Evolutionary conservation across 2,113 vertebrate species (phyloP).

Genomic region (Ondatra zibethicus): DNA sequence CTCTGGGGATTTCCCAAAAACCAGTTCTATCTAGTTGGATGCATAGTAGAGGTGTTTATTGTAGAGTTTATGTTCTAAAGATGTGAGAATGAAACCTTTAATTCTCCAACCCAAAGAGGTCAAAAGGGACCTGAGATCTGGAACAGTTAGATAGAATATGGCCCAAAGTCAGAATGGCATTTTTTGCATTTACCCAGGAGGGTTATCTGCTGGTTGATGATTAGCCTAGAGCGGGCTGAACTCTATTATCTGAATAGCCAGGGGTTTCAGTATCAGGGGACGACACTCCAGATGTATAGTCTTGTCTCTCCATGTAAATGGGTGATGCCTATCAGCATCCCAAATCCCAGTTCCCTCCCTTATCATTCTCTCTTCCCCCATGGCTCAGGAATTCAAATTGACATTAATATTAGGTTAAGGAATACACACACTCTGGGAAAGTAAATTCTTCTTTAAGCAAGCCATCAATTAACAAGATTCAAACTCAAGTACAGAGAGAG

Average conservation of each 20-base stretch:
- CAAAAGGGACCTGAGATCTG: not conserved
- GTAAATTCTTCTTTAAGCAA: slow-evolving; percentile 59
- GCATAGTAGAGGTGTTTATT: not conserved
- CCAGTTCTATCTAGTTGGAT: not conserved
- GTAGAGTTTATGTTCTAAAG: slow-evolving; percentile 25
- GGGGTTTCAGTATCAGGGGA: not conserved
- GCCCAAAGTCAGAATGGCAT: not conserved
- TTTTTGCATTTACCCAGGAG: not conserved
- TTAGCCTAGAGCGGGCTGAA: not conserved
- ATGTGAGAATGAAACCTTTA: not conserved
- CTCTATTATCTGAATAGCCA: not conserved
- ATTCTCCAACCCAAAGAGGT: not conserved
- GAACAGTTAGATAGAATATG: not conserved
- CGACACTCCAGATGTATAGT: not conserved
- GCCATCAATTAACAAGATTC: slow-evolving; percentile 47
- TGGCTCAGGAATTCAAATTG: slow-evolving; percentile 55
- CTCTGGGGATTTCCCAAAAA: not conserved
- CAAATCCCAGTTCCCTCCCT: not conserved
- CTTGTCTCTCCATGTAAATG: not conserved
- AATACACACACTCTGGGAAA: slow-evolving; percentile 42
- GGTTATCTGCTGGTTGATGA: not conserved
- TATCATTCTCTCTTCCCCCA: not conserved
- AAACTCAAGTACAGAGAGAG: slow-evolving; percentile 32
- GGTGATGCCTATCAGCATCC: not conserved
- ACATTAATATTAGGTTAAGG: slow-evolving; percentile 37